Conservation (phyloP, 2,113 vertebrate genomes). For the Myotis davidii region DNA sequence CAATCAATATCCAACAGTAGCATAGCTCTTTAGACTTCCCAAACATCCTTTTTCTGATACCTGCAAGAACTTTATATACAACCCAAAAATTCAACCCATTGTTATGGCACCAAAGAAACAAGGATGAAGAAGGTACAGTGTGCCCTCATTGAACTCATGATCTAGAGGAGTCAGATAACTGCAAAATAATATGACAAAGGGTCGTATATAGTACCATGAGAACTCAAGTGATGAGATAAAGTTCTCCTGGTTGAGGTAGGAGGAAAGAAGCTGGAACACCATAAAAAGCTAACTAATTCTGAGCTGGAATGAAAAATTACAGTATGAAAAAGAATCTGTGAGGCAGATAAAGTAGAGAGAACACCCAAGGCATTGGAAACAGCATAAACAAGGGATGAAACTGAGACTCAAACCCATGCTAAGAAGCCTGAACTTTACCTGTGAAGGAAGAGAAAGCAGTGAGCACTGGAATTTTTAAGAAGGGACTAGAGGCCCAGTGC, state of each 20-base stretch:
- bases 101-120: neutral
- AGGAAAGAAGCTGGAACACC: conserved; percentile 20
- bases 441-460: neutral
- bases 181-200: neutral
- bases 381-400: conserved; percentile 17
- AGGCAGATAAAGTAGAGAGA: neutral
- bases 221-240: neutral
- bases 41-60: conserved; percentile 45
- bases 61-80: neutral
- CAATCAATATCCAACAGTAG: conserved; percentile 3
- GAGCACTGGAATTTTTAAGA: neutral
- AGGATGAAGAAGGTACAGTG: conserved; percentile 17
- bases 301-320: neutral
- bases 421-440: neutral
- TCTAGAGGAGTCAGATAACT: neutral
- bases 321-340: neutral
- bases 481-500: neutral
- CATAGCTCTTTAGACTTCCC: neutral
- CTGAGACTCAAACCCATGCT: neutral
- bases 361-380: neutral
- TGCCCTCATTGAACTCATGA: neutral
- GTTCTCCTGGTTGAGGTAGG: neutral
- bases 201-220: neutral
- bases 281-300: conserved; percentile 1
- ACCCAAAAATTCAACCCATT: conserved; percentile 1